Percentiles rank a stretch among this genome's conserved stretches.
These are phyloP conservation scores for Leptinotarsa texana DNA, from an alignment of 1,140 invertebrate genomes.

Conservation along the genomic window DNA sequence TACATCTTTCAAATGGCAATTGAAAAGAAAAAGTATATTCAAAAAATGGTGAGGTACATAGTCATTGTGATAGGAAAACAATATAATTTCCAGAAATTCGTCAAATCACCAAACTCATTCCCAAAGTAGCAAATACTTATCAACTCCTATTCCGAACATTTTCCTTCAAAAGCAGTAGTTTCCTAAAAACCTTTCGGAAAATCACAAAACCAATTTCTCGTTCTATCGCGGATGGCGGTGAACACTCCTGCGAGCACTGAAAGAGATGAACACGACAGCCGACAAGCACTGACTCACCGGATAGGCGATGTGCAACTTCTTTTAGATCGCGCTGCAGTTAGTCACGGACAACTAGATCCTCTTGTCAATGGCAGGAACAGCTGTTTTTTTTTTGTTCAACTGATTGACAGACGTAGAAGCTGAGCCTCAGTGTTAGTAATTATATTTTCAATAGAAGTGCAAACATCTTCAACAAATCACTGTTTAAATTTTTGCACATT, in stretches of 20 bases:
- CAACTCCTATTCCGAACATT: neutral
- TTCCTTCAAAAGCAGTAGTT: neutral
- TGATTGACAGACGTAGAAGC: too few species aligned
- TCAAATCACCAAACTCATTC: too few species aligned
- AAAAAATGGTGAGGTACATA: too few species aligned
- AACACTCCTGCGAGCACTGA: neutral
- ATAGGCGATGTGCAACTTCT: slow-evolving; percentile 27
- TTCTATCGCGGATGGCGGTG: slow-evolving; percentile 8
- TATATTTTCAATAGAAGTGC: too few species aligned
- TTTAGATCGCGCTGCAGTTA: slow-evolving; percentile 20
- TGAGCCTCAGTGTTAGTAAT: too few species aligned
- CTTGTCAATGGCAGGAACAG: neutral
- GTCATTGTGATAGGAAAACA: too few species aligned
- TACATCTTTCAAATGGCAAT: too few species aligned
- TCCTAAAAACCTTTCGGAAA: neutral
- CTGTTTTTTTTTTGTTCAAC: neutral
- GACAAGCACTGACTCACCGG: slow-evolving; percentile 44
- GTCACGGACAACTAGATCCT: neutral
- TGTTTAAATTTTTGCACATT: too few species aligned
- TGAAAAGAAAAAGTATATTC: too few species aligned
- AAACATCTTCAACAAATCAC: too few species aligned
- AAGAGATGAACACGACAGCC: slow-evolving; percentile 39
- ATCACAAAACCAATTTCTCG: neutral
- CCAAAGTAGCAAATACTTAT: too few species aligned
- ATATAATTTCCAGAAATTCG: too few species aligned